phyloP scores from a whole-genome alignment of 2,113 vertebrate species.

The Urocolius indicus region DNA sequence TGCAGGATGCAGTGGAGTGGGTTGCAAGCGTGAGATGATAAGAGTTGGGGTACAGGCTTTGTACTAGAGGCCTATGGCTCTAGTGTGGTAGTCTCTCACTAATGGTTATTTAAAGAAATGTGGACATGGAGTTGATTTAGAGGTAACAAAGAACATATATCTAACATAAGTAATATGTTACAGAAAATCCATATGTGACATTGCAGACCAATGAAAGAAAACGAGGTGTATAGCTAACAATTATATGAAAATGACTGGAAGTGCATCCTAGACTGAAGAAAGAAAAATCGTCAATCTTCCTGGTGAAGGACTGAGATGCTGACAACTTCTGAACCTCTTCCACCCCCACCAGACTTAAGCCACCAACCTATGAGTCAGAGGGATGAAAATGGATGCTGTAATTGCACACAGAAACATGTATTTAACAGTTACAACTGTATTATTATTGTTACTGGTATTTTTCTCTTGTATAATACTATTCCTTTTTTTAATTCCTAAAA shows the following conservation, averaged over 20 bases:
- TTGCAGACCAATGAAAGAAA: not conserved
- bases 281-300: not conserved
- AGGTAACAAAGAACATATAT: not conserved
- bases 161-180: not conserved
- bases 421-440: not conserved
- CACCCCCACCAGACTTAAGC: not conserved
- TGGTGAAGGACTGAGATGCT: not conserved
- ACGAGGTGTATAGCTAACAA: not conserved
- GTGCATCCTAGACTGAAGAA: not conserved
- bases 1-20: not conserved
- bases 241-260: not conserved
- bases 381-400: not conserved
- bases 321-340: not conserved
- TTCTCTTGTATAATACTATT: not conserved
- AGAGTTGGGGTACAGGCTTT: not conserved
- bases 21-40: not conserved
- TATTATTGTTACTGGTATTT: not conserved
- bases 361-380: not conserved
- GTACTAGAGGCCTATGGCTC: not conserved
- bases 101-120: not conserved
- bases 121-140: not conserved
- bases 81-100: not conserved
- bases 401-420: not conserved
- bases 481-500: not conserved
- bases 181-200: not conserved